Conservation (phyloP, 2,888 invertebrate genomes). For the Ommatoiulus sabulosus region DNA sequence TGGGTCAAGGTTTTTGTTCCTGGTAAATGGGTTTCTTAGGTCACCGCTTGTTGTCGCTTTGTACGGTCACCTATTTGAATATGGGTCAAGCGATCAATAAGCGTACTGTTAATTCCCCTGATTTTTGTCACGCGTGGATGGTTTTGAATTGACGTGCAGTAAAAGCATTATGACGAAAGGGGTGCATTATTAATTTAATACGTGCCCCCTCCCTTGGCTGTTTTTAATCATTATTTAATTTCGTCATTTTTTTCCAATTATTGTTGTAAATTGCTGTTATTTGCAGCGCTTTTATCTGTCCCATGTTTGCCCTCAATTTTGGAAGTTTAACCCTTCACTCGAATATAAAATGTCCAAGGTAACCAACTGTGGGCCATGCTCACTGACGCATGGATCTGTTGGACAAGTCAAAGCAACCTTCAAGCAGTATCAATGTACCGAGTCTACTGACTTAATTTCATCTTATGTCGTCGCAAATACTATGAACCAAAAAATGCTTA, state of each 20-base stretch:
- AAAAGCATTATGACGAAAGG: neutral
- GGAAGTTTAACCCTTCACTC: neutral
- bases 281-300: neutral
- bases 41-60: constrained; percentile 44
- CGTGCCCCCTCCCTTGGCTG: neutral
- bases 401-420: neutral
- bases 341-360: neutral
- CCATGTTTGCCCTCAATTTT: neutral
- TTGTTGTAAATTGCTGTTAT: neutral
- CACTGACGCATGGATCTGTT: neutral
- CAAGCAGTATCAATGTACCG: too few relatives aligned
- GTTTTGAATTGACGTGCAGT: neutral
- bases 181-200: neutral
- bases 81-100: constrained; percentile 48
- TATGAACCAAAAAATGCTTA: too few relatives aligned
- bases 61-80: constrained; percentile 47
- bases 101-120: neutral
- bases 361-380: neutral
- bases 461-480: too few relatives aligned
- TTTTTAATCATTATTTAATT: constrained; percentile 25
- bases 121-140: constrained; percentile 9
- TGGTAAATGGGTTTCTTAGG: constrained; percentile 17
- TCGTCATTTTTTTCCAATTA: neutral
- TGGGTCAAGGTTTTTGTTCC: constrained; percentile 38
- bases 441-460: too few relatives aligned